Conservation (phyloP, 2,888 invertebrate genomes). For the Pristionchus exspectatus region DNA sequence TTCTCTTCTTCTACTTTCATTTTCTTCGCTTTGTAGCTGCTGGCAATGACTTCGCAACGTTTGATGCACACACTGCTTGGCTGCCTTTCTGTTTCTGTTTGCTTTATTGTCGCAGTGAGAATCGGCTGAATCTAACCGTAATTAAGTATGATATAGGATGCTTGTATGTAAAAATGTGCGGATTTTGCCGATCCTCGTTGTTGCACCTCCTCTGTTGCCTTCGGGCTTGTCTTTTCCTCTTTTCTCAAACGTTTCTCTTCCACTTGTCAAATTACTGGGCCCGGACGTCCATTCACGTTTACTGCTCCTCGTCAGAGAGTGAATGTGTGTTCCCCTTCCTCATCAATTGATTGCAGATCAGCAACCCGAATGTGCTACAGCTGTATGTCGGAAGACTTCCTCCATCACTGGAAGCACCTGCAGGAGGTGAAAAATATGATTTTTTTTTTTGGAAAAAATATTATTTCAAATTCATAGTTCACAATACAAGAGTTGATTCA, state of each 20-base stretch:
- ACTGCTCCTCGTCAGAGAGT: background rate
- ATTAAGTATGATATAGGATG: too few relatives aligned
- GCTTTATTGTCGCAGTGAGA: background rate
- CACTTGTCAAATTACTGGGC: background rate
- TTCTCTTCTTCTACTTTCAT: constrained; percentile 15
- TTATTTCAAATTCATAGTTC: background rate
- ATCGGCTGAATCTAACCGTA: background rate
- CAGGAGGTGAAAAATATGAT: constrained; percentile 73
- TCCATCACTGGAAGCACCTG: constrained; percentile 74
- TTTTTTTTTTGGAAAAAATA: background rate
- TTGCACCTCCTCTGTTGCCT: background rate
- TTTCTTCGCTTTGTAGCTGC: background rate
- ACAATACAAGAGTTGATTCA: background rate
- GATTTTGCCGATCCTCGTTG: background rate
- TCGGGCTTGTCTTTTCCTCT: constrained; percentile 32
- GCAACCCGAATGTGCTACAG: constrained; percentile 74
- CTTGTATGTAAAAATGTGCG: background rate
- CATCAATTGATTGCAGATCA: constrained; percentile 58
- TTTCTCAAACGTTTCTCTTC: background rate
- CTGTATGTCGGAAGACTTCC: constrained; percentile 78
- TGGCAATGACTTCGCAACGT: background rate
- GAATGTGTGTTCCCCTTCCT: background rate
- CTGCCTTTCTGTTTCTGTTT: background rate
- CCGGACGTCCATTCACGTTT: constrained; percentile 39
- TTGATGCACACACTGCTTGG: background rate